phyloP scores from a whole-genome alignment of 2,888 invertebrate species.

The Napeogenes inachia region DNA sequence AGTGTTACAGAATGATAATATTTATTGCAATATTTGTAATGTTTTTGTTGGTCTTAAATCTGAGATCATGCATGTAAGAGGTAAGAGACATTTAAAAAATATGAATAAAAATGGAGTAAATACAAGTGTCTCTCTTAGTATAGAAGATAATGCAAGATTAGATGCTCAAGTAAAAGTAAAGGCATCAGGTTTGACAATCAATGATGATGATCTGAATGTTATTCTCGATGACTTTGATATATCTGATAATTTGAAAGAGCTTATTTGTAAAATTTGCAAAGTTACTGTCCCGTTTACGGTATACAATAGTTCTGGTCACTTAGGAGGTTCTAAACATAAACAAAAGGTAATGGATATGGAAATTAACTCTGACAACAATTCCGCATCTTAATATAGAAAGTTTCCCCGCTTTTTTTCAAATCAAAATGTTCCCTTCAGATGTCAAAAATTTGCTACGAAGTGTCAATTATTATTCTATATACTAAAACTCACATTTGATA shows the following conservation, averaged over 20 bases:
- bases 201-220: not conserved
- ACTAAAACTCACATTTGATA: no score
- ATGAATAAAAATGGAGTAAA: no score
- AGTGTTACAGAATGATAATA: not conserved
- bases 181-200: not conserved
- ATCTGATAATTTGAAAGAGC: not conserved
- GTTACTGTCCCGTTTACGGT: conserved; percentile 16
- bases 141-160: no score
- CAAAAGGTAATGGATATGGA: not conserved
- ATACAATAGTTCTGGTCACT: conserved; percentile 13
- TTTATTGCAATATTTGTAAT: conserved; percentile 7
- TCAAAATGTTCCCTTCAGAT: no score
- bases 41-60: not conserved
- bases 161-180: not conserved
- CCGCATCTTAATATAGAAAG: no score
- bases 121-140: no score
- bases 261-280: conserved; percentile 18
- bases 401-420: no score
- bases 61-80: conserved; percentile 3
- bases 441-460: no score
- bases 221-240: not conserved
- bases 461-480: no score
- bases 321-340: conserved; percentile 18
- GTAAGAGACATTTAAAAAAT: conserved; percentile 12
- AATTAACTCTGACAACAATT: not conserved